Conservation (phyloP, 1,140 invertebrate genomes). For the Anoplophora glabripennis region DNA sequence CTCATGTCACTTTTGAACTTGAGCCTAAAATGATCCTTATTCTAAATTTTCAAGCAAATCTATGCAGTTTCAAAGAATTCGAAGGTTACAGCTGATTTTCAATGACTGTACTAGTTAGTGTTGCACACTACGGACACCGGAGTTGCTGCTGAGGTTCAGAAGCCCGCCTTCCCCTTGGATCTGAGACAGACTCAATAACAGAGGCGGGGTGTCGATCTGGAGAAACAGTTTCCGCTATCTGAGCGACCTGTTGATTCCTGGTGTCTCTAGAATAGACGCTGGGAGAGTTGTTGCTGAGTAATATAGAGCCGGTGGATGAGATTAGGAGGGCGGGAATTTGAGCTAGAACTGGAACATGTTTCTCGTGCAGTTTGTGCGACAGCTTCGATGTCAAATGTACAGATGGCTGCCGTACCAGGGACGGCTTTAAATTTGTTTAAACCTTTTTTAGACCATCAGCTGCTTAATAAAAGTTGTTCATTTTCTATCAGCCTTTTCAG, state of each 20-base stretch:
- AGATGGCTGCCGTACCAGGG: no score
- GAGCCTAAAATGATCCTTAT: no score
- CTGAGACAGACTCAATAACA: constrained; percentile 82
- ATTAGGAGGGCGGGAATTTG: constrained; percentile 40
- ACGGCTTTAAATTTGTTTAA: no score
- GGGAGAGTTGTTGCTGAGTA: constrained; percentile 51
- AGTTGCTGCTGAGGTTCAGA: constrained; percentile 74
- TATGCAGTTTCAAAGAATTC: no score
- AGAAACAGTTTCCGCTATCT: constrained; percentile 37
- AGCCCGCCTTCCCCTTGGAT: constrained; percentile 80
- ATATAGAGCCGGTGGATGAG: constrained; percentile 47
- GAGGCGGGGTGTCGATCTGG: constrained; percentile 56
- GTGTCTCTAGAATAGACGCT: constrained; percentile 68
- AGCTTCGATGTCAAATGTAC: no score
- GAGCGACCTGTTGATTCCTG: constrained; percentile 45
- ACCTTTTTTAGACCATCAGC: no score
- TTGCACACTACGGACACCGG: constrained; percentile 49
- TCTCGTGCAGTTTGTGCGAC: no score
- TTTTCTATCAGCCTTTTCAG: no score
- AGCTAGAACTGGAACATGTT: constrained; percentile 43
- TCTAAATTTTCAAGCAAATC: no score
- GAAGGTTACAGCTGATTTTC: no score
- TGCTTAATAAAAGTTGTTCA: no score
- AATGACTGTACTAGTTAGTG: constrained; percentile 60
- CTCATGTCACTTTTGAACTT: no score